Percentiles rank a stretch among this genome's conserved stretches.
Conservation (phyloP, 2,113 vertebrate species). For the Pipra filicauda region DNA sequence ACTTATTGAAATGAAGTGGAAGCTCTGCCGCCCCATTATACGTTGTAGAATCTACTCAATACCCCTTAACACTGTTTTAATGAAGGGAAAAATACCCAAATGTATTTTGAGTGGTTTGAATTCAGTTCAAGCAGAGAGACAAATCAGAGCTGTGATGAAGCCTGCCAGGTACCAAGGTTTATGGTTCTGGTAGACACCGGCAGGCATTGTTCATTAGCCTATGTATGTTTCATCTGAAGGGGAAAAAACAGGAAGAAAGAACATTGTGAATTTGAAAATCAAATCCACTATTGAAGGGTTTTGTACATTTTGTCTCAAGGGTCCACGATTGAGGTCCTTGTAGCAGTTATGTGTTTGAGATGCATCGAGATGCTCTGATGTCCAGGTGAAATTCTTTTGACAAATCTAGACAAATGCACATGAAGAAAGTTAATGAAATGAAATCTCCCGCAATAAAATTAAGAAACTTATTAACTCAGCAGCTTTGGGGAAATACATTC, state of each 20-base stretch:
- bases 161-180: accelerated
- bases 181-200: accelerated
- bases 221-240: not conserved
- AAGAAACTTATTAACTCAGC: constrained; percentile 31
- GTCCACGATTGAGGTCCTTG: accelerated
- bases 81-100: not conserved
- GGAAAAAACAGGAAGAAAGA: not conserved
- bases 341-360: not conserved
- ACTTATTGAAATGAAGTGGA: not conserved
- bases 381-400: not conserved
- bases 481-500: constrained; percentile 16
- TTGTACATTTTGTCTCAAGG: not conserved
- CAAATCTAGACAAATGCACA: not conserved
- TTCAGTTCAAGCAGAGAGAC: not conserved
- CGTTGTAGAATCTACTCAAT: not conserved
- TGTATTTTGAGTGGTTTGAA: not conserved
- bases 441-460: constrained; percentile 37
- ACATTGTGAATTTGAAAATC: not conserved
- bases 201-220: not conserved
- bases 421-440: constrained; percentile 36
- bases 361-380: not conserved
- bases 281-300: not conserved
- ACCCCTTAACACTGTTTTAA: not conserved
- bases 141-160: not conserved
- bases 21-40: not conserved